phyloP scores from a whole-genome alignment of 2,113 vertebrate genomes.

The Pycnonotus jocosus region DNA sequence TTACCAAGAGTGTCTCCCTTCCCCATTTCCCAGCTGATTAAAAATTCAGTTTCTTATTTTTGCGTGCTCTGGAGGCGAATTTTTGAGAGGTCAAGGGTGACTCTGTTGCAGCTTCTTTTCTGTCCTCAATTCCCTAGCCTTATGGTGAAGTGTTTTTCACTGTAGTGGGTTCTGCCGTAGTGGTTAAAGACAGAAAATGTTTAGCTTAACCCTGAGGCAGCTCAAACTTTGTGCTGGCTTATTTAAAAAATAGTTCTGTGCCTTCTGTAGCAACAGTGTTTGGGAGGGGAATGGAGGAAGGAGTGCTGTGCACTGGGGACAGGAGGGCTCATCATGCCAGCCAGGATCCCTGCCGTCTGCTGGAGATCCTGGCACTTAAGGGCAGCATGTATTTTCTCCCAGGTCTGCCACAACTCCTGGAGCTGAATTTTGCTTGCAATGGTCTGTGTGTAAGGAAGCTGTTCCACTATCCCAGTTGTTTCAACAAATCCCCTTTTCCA shows the following conservation, averaged over 20 bases:
- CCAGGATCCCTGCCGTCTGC: background rate
- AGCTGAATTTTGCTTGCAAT: background rate
- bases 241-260: background rate
- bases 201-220: background rate
- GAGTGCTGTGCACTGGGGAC: background rate
- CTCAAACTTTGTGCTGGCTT: background rate
- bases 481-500: background rate
- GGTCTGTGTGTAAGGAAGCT: background rate
- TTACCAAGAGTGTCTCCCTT: background rate
- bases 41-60: background rate
- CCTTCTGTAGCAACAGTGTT: background rate
- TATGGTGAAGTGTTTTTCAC: background rate
- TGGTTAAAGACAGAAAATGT: background rate
- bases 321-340: background rate
- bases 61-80: background rate
- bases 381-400: accelerated
- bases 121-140: background rate
- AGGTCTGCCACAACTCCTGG: background rate
- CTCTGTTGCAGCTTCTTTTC: background rate
- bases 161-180: background rate
- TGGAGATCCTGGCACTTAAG: accelerated
- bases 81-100: background rate
- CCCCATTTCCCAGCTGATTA: background rate
- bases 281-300: background rate
- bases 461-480: background rate